Conservation (phyloP, 1,140 invertebrate species). For the Dryas iulia region DNA sequence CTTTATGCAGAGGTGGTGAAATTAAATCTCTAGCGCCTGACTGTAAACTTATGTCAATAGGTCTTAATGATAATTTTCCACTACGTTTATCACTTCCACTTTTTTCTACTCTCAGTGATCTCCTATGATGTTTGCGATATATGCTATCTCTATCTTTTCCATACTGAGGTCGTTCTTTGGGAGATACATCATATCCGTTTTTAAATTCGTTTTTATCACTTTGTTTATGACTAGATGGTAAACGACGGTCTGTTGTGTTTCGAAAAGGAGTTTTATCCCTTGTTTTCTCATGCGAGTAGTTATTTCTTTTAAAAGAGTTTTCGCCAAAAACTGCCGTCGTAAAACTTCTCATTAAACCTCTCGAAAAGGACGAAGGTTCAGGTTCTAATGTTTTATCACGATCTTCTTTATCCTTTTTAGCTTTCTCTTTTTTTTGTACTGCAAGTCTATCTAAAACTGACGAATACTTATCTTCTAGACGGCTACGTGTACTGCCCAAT, state of each 20-base stretch:
- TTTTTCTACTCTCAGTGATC: constrained; percentile 78
- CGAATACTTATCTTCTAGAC: constrained; percentile 88
- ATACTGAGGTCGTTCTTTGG: constrained; percentile 53
- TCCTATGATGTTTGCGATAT: constrained; percentile 68
- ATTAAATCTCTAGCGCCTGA: constrained; percentile 59
- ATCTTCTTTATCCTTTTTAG: constrained; percentile 77
- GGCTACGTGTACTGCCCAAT: constrained; percentile 81
- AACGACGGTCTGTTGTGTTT: constrained; percentile 60
- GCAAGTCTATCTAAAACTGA: constrained; percentile 85
- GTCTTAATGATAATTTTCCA: constrained; percentile 71
- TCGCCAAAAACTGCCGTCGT: constrained; percentile 85
- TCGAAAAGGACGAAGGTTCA: constrained; percentile 66
- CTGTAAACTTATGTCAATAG: constrained; percentile 75
- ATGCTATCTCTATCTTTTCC: constrained; percentile 78
- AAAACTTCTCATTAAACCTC: constrained; percentile 81
- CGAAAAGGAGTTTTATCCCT: constrained; percentile 83
- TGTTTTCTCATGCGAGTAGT: constrained; percentile 64
- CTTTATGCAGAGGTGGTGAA: constrained; percentile 53
- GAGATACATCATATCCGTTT: constrained; percentile 64
- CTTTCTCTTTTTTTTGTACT: constrained; percentile 80
- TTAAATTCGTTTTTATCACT: constrained; percentile 57
- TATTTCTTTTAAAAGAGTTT: constrained; percentile 81
- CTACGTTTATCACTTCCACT: constrained; percentile 75
- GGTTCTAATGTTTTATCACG: constrained; percentile 85
- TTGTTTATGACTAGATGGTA: constrained; percentile 60